Conservation (phyloP, 2,888 invertebrate species). For the Linnaemya tessellans region DNA sequence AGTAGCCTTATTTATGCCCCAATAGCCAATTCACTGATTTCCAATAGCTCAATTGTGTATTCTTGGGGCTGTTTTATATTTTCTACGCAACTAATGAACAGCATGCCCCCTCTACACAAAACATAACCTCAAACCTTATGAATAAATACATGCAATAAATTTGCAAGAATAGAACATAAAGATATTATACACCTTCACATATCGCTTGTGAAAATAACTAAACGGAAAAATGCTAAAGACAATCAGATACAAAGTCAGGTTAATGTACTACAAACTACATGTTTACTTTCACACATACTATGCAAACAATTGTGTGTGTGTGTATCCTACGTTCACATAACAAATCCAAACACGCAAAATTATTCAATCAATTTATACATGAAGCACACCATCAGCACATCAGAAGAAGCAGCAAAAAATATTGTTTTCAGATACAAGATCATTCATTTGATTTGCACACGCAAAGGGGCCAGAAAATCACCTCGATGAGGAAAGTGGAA, state of each 20-base stretch:
- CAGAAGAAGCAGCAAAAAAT: constrained; percentile 45
- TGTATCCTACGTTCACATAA: neutral
- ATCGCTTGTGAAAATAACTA: neutral
- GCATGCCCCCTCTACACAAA: neutral
- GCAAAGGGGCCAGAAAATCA: constrained; percentile 13
- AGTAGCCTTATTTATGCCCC: too few relatives aligned
- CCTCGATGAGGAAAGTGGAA: neutral
- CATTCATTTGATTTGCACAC: constrained; percentile 35
- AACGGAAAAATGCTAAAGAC: constrained; percentile 1
- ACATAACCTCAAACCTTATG: constrained; percentile 35
- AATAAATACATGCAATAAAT: constrained; percentile 25
- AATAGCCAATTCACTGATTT: neutral
- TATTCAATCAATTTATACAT: constrained; percentile 69
- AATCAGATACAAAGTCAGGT: constrained; percentile 41
- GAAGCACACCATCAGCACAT: constrained; percentile 50
- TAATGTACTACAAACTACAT: constrained; percentile 9
- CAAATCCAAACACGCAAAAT: constrained; percentile 57
- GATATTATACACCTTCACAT: neutral
- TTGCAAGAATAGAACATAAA: constrained; percentile 23
- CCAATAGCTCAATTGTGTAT: neutral
- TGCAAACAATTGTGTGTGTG: neutral
- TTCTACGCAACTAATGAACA: neutral
- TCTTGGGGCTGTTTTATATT: neutral
- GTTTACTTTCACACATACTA: neutral
- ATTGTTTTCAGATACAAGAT: neutral